These are phyloP conservation scores for Montipora foliosa DNA, from an alignment of 64 coral and sea anemone species.

Conservation along the genomic window DNA sequence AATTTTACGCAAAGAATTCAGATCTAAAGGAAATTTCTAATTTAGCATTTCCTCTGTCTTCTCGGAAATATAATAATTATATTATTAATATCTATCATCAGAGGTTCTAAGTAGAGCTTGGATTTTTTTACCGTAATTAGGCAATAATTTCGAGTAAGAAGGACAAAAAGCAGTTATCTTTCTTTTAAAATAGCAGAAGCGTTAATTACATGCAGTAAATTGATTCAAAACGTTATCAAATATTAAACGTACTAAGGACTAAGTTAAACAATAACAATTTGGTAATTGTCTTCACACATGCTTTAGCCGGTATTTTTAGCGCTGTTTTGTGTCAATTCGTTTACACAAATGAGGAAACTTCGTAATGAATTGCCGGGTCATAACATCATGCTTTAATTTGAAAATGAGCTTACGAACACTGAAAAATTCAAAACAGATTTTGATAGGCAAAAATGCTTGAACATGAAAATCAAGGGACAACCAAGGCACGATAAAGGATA, in stretches of 20 bases:
- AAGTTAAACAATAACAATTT: not conserved
- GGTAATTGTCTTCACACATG: not conserved
- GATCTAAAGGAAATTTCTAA: not conserved
- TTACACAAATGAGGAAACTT: not conserved
- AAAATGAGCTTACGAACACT: not conserved
- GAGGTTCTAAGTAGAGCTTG: not conserved
- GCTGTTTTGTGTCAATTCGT: constrained; percentile 8
- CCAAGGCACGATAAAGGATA: not conserved
- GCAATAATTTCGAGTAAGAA: too few species aligned
- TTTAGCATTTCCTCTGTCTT: not conserved
- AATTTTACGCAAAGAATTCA: constrained; percentile 11
- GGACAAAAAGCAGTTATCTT: not conserved
- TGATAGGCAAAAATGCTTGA: not conserved
- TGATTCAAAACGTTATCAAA: not conserved
- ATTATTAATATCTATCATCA: not conserved
- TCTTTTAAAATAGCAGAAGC: not conserved
- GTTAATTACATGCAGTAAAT: not conserved
- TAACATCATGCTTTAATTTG: not conserved
- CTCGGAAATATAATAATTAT: not conserved
- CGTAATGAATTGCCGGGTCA: constrained; percentile 18
- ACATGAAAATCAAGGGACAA: not conserved
- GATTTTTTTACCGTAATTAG: not conserved
- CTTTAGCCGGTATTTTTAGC: not conserved
- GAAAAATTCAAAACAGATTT: not conserved
- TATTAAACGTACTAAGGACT: not conserved